These are phyloP conservation scores for Planiliza haematocheilus DNA, from an alignment of 2,113 vertebrate species.

Conservation along the genomic window DNA sequence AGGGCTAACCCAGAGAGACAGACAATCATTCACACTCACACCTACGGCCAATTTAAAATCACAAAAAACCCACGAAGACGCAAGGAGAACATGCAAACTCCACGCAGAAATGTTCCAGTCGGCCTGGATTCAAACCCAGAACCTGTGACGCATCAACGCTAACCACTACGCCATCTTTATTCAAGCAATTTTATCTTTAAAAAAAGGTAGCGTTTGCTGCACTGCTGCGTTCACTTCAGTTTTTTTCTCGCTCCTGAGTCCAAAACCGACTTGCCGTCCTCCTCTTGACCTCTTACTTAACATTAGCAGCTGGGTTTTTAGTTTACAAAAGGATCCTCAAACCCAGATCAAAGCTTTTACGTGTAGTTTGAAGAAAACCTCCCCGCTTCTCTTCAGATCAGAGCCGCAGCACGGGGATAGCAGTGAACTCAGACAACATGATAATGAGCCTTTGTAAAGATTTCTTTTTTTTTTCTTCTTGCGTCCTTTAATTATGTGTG, in stretches of 20 bases:
- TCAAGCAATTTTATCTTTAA: background rate
- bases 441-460: background rate
- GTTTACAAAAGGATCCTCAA: slow-evolving; percentile 6
- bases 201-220: background rate
- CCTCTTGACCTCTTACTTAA: background rate
- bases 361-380: slow-evolving; percentile 34
- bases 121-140: too few species aligned
- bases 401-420: slow-evolving; percentile 3
- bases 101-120: too few species aligned
- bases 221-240: background rate
- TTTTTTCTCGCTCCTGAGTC: background rate
- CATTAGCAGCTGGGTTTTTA: background rate
- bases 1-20: too few species aligned
- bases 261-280: slow-evolving; percentile 10
- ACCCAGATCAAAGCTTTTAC: slow-evolving; percentile 41
- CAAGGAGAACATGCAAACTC: too few species aligned
- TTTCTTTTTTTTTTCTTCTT: background rate
- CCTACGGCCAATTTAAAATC: too few species aligned
- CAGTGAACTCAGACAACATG: background rate
- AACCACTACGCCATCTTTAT: background rate
- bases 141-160: too few species aligned
- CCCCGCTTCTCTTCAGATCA: slow-evolving; percentile 9
- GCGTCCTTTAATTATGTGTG: slow-evolving; percentile 11
- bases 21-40: too few species aligned
- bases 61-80: too few species aligned